Conservation (phyloP, 2,888 invertebrate genomes). For the Rhaphigaster nebulosa region DNA sequence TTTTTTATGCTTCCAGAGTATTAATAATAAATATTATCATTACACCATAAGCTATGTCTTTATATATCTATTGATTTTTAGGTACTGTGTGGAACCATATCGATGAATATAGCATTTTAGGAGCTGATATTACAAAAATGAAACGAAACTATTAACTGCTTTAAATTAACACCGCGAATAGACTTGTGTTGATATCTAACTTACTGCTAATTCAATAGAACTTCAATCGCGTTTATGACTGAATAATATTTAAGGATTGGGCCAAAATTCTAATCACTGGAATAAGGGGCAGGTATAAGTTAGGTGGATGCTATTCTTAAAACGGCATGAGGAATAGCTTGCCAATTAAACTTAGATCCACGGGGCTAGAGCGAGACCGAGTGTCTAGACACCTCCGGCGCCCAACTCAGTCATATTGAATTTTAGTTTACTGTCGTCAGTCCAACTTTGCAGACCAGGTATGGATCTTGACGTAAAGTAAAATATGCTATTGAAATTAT, state of each 20-base stretch:
- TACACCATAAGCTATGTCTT: too few species aligned
- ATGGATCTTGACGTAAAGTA: neutral
- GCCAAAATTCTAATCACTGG: neutral
- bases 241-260: neutral
- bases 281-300: neutral
- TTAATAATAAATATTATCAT: too few species aligned
- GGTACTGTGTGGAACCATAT: too few species aligned
- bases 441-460: neutral
- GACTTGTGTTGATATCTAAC: too few species aligned
- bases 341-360: conserved; percentile 22
- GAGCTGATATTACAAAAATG: too few species aligned
- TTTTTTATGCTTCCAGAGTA: too few species aligned
- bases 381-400: conserved; percentile 45
- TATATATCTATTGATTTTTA: too few species aligned
- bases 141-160: too few species aligned
- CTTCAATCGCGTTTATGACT: neutral
- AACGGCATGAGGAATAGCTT: neutral
- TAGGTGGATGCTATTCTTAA: conserved; percentile 4
- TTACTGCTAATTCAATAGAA: neutral
- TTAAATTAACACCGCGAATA: too few species aligned
- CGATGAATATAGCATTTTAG: too few species aligned
- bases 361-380: conserved; percentile 28
- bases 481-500: neutral
- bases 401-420: conserved; percentile 18
- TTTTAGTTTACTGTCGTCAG: conserved; percentile 25